Evolutionary conservation across 2,888 invertebrate genomes (phyloP), one percentile per base, ranked within the genome.

Genomic region (Ophioninae sp.): DNA sequence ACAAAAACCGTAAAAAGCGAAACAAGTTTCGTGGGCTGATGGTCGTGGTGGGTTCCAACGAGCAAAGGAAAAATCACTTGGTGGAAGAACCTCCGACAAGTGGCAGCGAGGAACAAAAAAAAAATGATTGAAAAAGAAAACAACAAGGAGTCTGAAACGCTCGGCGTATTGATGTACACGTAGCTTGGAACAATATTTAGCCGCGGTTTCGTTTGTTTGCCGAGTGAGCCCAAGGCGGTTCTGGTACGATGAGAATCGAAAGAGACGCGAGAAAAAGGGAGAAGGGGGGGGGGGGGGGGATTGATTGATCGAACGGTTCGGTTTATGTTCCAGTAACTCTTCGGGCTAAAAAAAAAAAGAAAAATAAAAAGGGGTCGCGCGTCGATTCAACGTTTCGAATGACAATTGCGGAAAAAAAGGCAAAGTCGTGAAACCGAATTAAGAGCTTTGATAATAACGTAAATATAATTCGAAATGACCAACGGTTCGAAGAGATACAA

Each of bases 111-210:
- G 30, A 59, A 21, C 30, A 56, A 30, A 50, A 7, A 23, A 61
- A 20, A 57, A 61, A 21, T 23, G 17, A 10, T 39, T 21, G 44
- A 62, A 62, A 39, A 62, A 41, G 8, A 23, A 62, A 23, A 6
- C n/a, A 41, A 61, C 6, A n/a, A 74, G 37, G 7, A 7, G 41
- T 17, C 6, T 13, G 20, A 8, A 41, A 41, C 17, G 41, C 56
- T 23, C 17, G 13, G 64, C 23, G 30, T 37, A 30, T 62, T 73
- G 41, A 56, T 56, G 59, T 67, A 23, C 68, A 41, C 70, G 30
- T 62, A 82, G 8, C 78, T 69, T 82, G 82, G 82, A 82, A 84
- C 77, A 84, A 82, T 78, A 81, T 84, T 74, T 69, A 69, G 68
- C 64, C 67, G 76, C 72, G 57, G 50, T 56, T 76, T 72, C 62